These are phyloP conservation scores for Schrankia costaestrigalis DNA, from an alignment of 2,888 invertebrate species.

Conservation along the genomic window DNA sequence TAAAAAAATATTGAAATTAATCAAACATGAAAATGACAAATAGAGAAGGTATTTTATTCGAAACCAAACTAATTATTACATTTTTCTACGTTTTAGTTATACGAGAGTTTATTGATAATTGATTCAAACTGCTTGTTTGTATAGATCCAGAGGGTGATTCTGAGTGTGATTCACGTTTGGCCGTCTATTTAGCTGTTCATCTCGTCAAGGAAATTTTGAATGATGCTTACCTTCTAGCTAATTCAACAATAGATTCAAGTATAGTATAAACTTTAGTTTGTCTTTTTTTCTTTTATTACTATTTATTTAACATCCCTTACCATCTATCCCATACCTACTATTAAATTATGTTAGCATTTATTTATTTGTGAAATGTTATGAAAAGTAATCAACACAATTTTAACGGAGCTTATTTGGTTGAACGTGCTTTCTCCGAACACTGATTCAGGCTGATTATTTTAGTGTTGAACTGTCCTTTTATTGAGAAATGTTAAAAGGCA, in stretches of 20 bases:
- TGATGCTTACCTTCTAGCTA: constrained; percentile 61
- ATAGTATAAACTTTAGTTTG: constrained; percentile 29
- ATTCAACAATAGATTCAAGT: constrained; percentile 58
- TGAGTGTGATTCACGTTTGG: constrained; percentile 39
- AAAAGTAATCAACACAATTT: no score
- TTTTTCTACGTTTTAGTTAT: background rate
- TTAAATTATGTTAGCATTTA: no score
- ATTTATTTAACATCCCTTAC: no score
- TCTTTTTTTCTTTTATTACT: no score
- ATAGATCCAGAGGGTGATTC: constrained; percentile 38
- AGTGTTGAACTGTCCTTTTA: no score
- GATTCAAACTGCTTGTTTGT: constrained; percentile 10
- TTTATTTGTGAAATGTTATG: no score
- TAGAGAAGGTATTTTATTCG: constrained; percentile 40
- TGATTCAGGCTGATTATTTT: no score
- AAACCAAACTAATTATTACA: constrained; percentile 9
- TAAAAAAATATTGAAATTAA: background rate
- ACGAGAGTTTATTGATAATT: constrained; percentile 7
- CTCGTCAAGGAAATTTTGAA: constrained; percentile 65
- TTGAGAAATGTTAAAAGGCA: no score
- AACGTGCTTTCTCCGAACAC: no score
- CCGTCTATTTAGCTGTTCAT: constrained; percentile 54
- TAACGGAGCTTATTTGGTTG: no score
- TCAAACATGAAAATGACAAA: constrained; percentile 45
- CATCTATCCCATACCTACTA: no score